Conservation (phyloP, 2,797 vertebrate species). For the Chelmon rostratus region DNA sequence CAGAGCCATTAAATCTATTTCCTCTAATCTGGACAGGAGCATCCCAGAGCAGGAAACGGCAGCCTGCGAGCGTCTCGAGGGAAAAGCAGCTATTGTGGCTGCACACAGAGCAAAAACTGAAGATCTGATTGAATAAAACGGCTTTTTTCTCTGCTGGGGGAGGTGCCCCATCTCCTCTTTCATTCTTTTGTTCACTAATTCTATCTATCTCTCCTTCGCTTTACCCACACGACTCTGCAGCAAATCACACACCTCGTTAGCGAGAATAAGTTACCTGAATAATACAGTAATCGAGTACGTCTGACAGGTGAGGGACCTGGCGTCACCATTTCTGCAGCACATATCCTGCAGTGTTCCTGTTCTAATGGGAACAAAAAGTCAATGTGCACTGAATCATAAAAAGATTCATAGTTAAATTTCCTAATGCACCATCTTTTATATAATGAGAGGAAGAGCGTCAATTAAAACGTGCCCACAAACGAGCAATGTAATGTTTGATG, state of each 20-base stretch:
- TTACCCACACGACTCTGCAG: slow-evolving; percentile 4
- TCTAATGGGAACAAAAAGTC: slow-evolving; percentile 4
- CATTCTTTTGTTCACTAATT: slow-evolving; percentile 38
- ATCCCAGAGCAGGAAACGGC: slow-evolving; percentile 79
- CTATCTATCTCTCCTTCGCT: slow-evolving; percentile 1
- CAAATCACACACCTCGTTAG: slow-evolving; percentile 42
- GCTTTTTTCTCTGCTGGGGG: slow-evolving; percentile 41
- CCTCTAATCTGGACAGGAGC: slow-evolving; percentile 77
- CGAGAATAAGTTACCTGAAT: slow-evolving; percentile 20
- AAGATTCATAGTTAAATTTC: neutral
- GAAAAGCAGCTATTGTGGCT: slow-evolving; percentile 73
- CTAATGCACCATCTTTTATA: neutral
- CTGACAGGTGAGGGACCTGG: neutral
- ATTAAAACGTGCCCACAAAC: slow-evolving; percentile 2
- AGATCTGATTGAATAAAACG: slow-evolving; percentile 81
- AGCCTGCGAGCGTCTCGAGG: slow-evolving; percentile 60
- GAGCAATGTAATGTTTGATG: slow-evolving; percentile 11
- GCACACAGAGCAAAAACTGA: slow-evolving; percentile 64
- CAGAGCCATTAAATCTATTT: slow-evolving; percentile 82
- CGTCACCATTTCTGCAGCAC: neutral
- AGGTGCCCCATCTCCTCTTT: slow-evolving; percentile 47
- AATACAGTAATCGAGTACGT: slow-evolving; percentile 28
- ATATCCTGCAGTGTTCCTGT: neutral
- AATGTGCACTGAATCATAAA: neutral
- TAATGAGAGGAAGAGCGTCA: neutral